Evolutionary conservation across 2,888 invertebrate species (phyloP).

Genomic region (Biston betularia): DNA sequence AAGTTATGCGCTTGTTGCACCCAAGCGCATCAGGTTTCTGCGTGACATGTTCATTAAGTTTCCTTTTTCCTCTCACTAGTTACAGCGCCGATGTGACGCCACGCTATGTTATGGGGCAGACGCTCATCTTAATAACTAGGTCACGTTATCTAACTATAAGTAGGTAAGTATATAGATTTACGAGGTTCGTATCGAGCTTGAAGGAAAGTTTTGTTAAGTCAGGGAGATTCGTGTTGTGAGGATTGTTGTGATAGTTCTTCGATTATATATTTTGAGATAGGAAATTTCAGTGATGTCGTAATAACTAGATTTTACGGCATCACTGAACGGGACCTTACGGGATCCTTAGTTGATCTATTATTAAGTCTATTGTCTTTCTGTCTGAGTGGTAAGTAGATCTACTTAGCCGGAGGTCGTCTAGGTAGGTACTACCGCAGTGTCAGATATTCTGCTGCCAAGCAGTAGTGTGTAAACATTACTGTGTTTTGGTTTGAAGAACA

Average conservation of each 20-base stretch:
- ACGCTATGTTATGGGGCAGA: constrained; percentile 33
- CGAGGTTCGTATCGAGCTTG: constrained; percentile 9
- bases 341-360: too few relatives aligned
- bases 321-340: too few relatives aligned
- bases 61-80: constrained; percentile 47
- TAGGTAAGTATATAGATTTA: constrained; percentile 3
- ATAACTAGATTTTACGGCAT: too few relatives aligned
- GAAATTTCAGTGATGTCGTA: neutral
- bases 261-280: constrained; percentile 7
- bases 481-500: too few relatives aligned
- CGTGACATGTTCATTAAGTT: constrained; percentile 61
- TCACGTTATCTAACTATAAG: constrained; percentile 38
- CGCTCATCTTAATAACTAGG: constrained; percentile 52
- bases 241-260: constrained; percentile 15
- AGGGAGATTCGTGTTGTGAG: constrained; percentile 13
- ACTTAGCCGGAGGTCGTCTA: too few relatives aligned
- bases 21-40: constrained; percentile 50
- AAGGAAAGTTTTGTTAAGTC: constrained; percentile 21
- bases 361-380: too few relatives aligned
- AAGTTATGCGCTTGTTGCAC: constrained; percentile 30
- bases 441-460: too few relatives aligned
- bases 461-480: too few relatives aligned
- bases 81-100: constrained; percentile 44
- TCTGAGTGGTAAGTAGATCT: too few relatives aligned
- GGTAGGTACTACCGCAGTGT: too few relatives aligned